Conservation (phyloP, 2,888 invertebrate genomes). For the Acanthococcus lagerstroemiae region DNA sequence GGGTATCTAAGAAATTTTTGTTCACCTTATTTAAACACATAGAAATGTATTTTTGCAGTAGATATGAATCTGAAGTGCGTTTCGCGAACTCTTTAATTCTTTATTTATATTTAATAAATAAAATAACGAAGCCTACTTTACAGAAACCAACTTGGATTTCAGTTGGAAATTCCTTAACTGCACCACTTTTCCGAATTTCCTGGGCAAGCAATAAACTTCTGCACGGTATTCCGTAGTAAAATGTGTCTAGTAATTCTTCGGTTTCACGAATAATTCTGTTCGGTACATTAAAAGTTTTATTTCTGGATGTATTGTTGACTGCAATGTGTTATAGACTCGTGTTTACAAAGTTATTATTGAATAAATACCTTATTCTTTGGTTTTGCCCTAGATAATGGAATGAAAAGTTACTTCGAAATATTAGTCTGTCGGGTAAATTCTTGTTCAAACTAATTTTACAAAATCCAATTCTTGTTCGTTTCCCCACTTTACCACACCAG, state of each 20-base stretch:
- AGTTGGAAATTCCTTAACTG: slow-evolving; percentile 44
- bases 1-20: slow-evolving; percentile 40
- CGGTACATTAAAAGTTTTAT: neutral
- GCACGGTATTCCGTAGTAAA: slow-evolving; percentile 51
- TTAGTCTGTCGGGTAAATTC: neutral
- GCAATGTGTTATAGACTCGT: neutral
- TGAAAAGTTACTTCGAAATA: neutral
- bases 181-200: slow-evolving; percentile 41
- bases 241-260: slow-evolving; percentile 41
- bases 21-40: neutral
- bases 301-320: neutral
- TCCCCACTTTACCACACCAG: slow-evolving; percentile 50
- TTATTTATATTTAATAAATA: too few relatives aligned
- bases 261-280: neutral
- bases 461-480: slow-evolving; percentile 50
- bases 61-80: too few relatives aligned
- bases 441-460: slow-evolving; percentile 41
- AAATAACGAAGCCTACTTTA: slow-evolving; percentile 41
- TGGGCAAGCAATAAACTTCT: slow-evolving; percentile 47
- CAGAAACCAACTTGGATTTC: slow-evolving; percentile 50
- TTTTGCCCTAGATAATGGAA: too few relatives aligned
- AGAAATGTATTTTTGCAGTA: too few relatives aligned
- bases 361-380: neutral
- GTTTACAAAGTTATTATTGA: neutral
- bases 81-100: neutral